Evolutionary conservation across 2,113 vertebrate species (phyloP).

Genomic region (Cyprinodon brontotheroides): DNA sequence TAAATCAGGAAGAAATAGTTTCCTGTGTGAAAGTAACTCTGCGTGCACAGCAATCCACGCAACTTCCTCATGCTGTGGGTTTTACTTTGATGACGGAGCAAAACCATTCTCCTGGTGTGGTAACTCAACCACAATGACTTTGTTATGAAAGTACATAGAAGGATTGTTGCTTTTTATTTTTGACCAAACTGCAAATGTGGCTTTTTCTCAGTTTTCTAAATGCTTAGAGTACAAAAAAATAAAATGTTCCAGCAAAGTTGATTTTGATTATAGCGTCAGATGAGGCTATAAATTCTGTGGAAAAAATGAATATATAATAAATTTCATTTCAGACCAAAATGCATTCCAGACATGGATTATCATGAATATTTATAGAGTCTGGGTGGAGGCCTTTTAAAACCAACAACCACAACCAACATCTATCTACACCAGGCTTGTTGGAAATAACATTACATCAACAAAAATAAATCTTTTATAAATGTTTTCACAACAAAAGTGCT

Average conservation of each 20-base stretch:
- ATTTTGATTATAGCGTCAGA: not conserved
- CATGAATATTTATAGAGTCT: not conserved
- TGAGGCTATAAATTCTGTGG: not conserved
- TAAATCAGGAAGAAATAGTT: not conserved
- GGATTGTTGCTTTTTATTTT: not conserved
- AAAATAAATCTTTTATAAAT: no score
- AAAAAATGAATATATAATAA: not conserved
- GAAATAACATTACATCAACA: no score
- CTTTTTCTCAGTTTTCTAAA: not conserved
- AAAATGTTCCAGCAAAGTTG: not conserved
- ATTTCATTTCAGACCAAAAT: not conserved
- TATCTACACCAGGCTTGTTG: no score
- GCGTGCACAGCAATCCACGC: not conserved
- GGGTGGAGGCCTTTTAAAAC: not conserved
- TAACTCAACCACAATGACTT: not conserved
- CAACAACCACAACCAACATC: no score
- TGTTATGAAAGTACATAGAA: not conserved
- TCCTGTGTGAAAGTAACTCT: not conserved
- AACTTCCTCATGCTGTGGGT: not conserved
- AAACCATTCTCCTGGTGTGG: not conserved
- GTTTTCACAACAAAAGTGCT: no score
- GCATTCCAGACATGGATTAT: not conserved
- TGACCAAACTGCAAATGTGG: not conserved
- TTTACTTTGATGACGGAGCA: not conserved
- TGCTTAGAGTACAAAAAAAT: not conserved